Conservation (phyloP, 1,140 invertebrate species). For the Chionoecetes opilio region DNA sequence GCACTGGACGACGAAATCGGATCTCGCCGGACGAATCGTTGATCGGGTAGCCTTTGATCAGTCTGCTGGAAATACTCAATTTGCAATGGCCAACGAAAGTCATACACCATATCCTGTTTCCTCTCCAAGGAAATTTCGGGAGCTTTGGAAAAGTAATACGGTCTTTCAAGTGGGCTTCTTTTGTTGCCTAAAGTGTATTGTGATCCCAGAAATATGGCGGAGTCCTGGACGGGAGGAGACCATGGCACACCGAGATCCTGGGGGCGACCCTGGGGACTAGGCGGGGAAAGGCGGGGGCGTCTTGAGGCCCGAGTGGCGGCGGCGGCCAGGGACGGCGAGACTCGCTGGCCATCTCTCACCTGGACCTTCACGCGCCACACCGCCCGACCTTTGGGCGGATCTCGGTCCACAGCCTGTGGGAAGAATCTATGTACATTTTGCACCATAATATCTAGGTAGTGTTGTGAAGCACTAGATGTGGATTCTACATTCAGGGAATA, state of each 20-base stretch:
- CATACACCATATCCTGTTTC: not conserved
- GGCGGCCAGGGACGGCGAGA: constrained; percentile 32
- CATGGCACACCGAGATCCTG: not conserved
- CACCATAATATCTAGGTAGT: no score
- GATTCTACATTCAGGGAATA: no score
- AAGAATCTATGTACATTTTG: not conserved
- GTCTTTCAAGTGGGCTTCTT: not conserved
- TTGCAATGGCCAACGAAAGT: not conserved
- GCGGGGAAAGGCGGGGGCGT: not conserved
- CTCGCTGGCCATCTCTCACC: constrained; percentile 36
- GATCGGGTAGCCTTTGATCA: not conserved
- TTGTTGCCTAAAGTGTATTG: not conserved
- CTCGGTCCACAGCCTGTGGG: constrained; percentile 42
- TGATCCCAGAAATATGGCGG: not conserved
- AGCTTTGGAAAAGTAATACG: not conserved
- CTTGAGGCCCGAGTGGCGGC: not conserved
- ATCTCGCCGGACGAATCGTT: constrained; percentile 13
- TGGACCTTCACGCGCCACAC: constrained; percentile 36
- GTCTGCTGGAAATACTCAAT: not conserved
- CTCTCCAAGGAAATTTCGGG: not conserved
- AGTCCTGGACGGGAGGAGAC: not conserved
- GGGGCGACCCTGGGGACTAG: not conserved
- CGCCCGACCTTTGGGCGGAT: not conserved
- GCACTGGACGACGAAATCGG: constrained; percentile 25
- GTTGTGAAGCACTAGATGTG: no score